Evolutionary conservation across 2,797 vertebrate species (phyloP).

Genomic region (Bothrops alternatus): DNA sequence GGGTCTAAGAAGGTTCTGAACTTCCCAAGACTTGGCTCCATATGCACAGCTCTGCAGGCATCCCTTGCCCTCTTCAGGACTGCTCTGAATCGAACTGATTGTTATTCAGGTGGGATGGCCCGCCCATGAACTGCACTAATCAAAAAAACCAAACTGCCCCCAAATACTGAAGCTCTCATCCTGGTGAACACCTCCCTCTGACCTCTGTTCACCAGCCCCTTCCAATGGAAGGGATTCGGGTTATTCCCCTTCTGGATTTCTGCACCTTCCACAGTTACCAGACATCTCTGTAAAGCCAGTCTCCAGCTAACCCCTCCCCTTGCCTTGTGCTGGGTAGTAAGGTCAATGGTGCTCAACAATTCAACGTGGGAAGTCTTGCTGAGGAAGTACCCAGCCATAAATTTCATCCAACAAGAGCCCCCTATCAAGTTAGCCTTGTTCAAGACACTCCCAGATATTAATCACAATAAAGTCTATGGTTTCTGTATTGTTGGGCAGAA

Average conservation of each 20-base stretch:
- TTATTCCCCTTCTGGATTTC: slow-evolving; percentile 65
- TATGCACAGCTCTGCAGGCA: slow-evolving; percentile 42
- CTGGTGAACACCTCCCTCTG: slow-evolving; percentile 63
- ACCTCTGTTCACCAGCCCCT: slow-evolving; percentile 62
- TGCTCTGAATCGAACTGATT: slow-evolving; percentile 65
- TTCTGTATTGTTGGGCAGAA: slow-evolving; percentile 28
- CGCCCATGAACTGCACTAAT: slow-evolving; percentile 71
- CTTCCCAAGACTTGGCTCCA: slow-evolving; percentile 59
- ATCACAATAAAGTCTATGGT: slow-evolving; percentile 48
- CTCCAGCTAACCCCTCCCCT: slow-evolving; percentile 36
- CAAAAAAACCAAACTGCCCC: slow-evolving; percentile 72
- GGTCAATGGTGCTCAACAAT: slow-evolving; percentile 75
- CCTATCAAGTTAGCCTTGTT: slow-evolving; percentile 67
- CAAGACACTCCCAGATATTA: slow-evolving; percentile 66
- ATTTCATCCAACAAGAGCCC: slow-evolving; percentile 74
- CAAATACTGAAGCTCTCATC: slow-evolving; percentile 65
- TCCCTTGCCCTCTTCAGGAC: slow-evolving; percentile 62
- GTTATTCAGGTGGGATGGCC: slow-evolving; percentile 69
- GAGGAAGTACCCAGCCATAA: slow-evolving; percentile 77
- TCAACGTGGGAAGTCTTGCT: slow-evolving; percentile 78
- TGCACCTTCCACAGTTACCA: slow-evolving; percentile 70
- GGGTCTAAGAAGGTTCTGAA: slow-evolving; percentile 55
- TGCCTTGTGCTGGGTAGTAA: slow-evolving; percentile 66
- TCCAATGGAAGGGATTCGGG: slow-evolving; percentile 75
- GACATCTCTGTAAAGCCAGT: slow-evolving; percentile 73